These are phyloP conservation scores for Subacronicta megacephala DNA, from an alignment of 2,888 invertebrate genomes.

Conservation along the genomic window DNA sequence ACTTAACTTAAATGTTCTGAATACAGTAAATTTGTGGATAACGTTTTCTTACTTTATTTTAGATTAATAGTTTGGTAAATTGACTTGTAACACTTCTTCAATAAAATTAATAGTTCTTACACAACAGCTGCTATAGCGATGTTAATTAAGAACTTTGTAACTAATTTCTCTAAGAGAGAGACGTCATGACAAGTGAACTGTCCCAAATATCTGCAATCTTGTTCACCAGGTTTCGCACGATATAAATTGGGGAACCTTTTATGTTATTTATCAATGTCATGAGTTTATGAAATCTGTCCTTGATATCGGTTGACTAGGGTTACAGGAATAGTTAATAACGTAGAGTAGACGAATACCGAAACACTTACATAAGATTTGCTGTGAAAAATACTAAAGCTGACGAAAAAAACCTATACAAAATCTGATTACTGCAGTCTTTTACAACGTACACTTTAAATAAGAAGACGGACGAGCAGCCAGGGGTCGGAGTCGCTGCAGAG, in stretches of 20 bases:
- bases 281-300: conserved; percentile 32
- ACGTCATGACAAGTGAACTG: conserved; percentile 40
- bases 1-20: conserved; percentile 25
- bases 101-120: conserved; percentile 42
- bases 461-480: conserved; percentile 33
- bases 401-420: too few relatives aligned
- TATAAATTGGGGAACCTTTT: conserved; percentile 20
- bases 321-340: conserved; percentile 10
- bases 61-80: conserved; percentile 36
- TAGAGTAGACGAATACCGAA: not conserved
- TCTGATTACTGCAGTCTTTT: not conserved
- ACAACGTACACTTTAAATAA: conserved; percentile 40
- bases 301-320: conserved; percentile 15
- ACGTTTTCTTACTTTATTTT: conserved; percentile 39
- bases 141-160: conserved; percentile 44
- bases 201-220: conserved; percentile 36
- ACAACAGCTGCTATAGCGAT: conserved; percentile 19
- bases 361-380: not conserved
- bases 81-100: conserved; percentile 28
- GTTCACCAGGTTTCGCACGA: conserved; percentile 27
- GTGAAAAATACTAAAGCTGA: too few relatives aligned
- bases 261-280: conserved; percentile 42
- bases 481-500: conserved; percentile 67
- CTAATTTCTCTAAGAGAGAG: conserved; percentile 41
- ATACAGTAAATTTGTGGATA: conserved; percentile 23